phyloP scores from a whole-genome alignment of 2,888 invertebrate genomes.

The Palloptera scutellata region DNA sequence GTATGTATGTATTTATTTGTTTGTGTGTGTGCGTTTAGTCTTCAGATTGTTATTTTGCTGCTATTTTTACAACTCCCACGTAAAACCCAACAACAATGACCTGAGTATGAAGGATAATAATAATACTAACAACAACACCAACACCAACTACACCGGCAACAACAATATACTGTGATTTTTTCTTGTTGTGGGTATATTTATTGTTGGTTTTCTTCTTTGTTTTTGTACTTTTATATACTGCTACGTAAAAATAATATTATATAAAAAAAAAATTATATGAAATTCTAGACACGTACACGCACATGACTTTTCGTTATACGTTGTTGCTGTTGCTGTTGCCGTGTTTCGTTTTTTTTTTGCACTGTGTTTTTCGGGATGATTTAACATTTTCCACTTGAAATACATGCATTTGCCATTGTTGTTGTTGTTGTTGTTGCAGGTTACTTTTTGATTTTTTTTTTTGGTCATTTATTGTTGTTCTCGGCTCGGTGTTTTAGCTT shows the following conservation, averaged over 20 bases:
- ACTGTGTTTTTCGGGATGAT: constrained; percentile 30
- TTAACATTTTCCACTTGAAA: constrained; percentile 31
- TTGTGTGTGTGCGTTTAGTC: too few species aligned
- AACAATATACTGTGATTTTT: constrained; percentile 17
- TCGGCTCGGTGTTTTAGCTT: too few species aligned
- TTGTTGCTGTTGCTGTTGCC: neutral
- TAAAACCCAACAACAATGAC: neutral
- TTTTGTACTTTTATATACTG: too few species aligned
- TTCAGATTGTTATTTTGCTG: too few species aligned
- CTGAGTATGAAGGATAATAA: neutral
- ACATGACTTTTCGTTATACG: constrained; percentile 17
- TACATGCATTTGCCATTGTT: constrained; percentile 20
- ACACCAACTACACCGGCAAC: neutral
- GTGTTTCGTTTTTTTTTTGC: too few species aligned
- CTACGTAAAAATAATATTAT: too few species aligned
- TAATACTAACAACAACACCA: neutral
- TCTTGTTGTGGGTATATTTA: too few species aligned
- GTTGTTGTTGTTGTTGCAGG: too few species aligned
- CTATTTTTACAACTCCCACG: neutral
- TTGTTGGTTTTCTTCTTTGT: too few species aligned
- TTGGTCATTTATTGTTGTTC: too few species aligned
- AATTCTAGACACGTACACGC: constrained; percentile 27
- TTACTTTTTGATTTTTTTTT: too few species aligned
- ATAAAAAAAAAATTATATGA: neutral
- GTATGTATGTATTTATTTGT: too few species aligned